Conservation (phyloP, 1,140 invertebrate genomes). For the Bradynema listronoti region DNA sequence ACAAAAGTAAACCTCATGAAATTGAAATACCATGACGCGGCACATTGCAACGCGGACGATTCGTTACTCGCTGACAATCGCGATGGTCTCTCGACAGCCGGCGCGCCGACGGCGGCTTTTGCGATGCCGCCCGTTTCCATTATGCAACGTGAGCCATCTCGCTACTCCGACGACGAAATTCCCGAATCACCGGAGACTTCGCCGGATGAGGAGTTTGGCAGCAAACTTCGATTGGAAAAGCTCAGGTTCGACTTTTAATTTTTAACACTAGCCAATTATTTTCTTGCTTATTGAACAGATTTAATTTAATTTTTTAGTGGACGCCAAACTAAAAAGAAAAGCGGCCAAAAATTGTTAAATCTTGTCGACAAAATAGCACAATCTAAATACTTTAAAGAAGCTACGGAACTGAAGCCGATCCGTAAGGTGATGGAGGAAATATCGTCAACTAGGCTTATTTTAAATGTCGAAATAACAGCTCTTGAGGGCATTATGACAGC, state of each 20-base stretch:
- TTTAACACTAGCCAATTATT: too few species aligned
- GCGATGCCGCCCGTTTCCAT: not conserved
- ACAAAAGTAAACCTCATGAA: slow-evolving; percentile 91
- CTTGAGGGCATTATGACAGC: slow-evolving; percentile 75
- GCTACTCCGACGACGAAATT: slow-evolving; percentile 55
- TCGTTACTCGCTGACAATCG: slow-evolving; percentile 6
- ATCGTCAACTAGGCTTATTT: slow-evolving; percentile 79
- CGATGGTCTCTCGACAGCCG: slow-evolving; percentile 2
- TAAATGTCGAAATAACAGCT: slow-evolving; percentile 77
- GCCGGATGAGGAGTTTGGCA: slow-evolving; percentile 53
- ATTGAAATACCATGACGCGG: slow-evolving; percentile 60
- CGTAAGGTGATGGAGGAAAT: slow-evolving; percentile 62
- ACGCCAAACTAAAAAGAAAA: slow-evolving; percentile 46
- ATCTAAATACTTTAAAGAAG: slow-evolving; percentile 80
- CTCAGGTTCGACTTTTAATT: slow-evolving; percentile 24
- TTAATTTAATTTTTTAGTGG: too few species aligned
- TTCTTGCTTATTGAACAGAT: too few species aligned
- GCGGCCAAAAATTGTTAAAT: slow-evolving; percentile 31
- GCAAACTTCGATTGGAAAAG: slow-evolving; percentile 41
- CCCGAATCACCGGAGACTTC: slow-evolving; percentile 53
- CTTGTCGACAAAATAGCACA: slow-evolving; percentile 83
- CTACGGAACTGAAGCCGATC: slow-evolving; percentile 63
- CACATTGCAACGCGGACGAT: not conserved
- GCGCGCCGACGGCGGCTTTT: too few species aligned
- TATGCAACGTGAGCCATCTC: slow-evolving; percentile 15